These are phyloP conservation scores for Torymus auratus DNA, from an alignment of 2,888 invertebrate genomes.

Conservation along the genomic window DNA sequence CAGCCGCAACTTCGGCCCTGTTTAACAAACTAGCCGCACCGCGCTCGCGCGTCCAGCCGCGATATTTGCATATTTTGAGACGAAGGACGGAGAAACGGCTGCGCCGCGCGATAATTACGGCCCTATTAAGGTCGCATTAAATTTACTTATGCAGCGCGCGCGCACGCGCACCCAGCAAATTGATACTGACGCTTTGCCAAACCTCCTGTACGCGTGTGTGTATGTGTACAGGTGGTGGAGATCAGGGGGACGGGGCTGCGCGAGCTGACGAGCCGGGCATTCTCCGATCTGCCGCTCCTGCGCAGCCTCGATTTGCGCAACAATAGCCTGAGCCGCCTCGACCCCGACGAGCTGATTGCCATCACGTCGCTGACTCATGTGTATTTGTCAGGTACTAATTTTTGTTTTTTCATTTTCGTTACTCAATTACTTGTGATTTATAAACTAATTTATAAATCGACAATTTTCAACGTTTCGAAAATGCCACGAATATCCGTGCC, in stretches of 20 bases:
- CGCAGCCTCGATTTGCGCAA: slow-evolving; percentile 79
- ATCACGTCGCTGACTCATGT: slow-evolving; percentile 76
- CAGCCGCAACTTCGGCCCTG: too few relatives aligned
- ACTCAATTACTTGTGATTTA: too few relatives aligned
- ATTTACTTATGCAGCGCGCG: slow-evolving; percentile 5
- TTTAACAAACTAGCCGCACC: too few relatives aligned
- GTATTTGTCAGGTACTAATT: slow-evolving; percentile 78
- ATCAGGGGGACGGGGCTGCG: slow-evolving; percentile 72
- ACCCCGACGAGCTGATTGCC: slow-evolving; percentile 73
- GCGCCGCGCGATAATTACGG: slow-evolving; percentile 19
- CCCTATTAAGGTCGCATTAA: slow-evolving; percentile 22
- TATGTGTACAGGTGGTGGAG: slow-evolving; percentile 57
- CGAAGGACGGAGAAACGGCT: too few relatives aligned
- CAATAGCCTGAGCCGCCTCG: slow-evolving; percentile 78
- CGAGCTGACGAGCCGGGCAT: slow-evolving; percentile 66
- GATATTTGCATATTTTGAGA: too few relatives aligned
- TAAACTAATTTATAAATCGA: too few relatives aligned
- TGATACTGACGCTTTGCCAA: slow-evolving; percentile 36
- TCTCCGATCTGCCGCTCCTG: slow-evolving; percentile 77
- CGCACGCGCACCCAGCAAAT: slow-evolving; percentile 7
- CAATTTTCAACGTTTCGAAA: too few relatives aligned
- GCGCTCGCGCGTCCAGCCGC: too few relatives aligned
- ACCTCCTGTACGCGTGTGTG: not conserved
- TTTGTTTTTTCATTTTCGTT: not conserved
- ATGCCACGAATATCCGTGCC: too few relatives aligned